These are phyloP conservation scores for Scartelaos histophorus DNA, from an alignment of 2,113 vertebrate genomes.

Conservation along the genomic window DNA sequence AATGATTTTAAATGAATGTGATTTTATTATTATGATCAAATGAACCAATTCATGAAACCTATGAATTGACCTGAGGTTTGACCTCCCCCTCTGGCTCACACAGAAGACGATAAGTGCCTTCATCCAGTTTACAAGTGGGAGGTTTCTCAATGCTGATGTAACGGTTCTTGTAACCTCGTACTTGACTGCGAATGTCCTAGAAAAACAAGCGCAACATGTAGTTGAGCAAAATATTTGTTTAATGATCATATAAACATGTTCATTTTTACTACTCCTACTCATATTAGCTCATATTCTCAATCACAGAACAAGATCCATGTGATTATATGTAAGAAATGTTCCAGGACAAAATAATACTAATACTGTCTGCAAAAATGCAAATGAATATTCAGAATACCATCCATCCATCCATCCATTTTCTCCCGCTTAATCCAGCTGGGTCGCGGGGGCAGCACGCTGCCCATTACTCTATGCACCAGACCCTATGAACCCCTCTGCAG, in stretches of 20 bases:
- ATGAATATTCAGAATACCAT: too few relatives aligned
- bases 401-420: too few relatives aligned
- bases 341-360: neutral
- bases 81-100: slow-evolving; percentile 85
- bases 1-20: neutral
- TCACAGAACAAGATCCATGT: neutral
- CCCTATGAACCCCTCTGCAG: too few relatives aligned
- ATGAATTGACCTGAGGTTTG: slow-evolving; percentile 75
- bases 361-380: neutral
- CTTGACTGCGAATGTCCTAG: slow-evolving; percentile 80
- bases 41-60: too few relatives aligned
- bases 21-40: neutral
- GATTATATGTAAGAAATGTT: neutral
- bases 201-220: slow-evolving; percentile 1
- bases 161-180: slow-evolving; percentile 76
- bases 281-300: neutral
- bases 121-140: slow-evolving; percentile 80
- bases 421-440: too few relatives aligned
- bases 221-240: neutral
- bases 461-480: too few relatives aligned
- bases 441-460: too few relatives aligned
- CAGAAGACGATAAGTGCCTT: slow-evolving; percentile 79
- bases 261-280: neutral
- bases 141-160: slow-evolving; percentile 83
- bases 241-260: neutral